These are phyloP conservation scores for Drosophila subobscura DNA, from an alignment of 1,140 invertebrate genomes.

Conservation along the genomic window DNA sequence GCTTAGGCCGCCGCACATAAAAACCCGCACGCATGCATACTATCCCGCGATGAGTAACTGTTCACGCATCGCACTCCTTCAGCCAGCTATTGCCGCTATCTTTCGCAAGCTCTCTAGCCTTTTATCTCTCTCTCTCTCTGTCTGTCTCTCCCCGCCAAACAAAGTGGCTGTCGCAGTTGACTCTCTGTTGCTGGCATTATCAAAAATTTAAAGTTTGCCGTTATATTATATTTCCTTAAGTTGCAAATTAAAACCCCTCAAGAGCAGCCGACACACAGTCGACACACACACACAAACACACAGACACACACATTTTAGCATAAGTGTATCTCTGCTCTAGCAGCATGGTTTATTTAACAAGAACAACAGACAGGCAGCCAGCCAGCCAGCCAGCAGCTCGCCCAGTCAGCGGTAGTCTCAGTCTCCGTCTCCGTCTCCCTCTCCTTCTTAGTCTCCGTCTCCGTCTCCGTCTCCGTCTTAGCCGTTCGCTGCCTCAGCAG, in stretches of 20 bases:
- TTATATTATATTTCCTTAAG: constrained; percentile 71
- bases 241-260: constrained; percentile 72
- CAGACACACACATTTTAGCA: neutral
- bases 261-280: constrained; percentile 37
- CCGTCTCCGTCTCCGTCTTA: constrained; percentile 22
- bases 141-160: neutral
- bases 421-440: constrained; percentile 5
- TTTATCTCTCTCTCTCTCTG: neutral
- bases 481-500: constrained; percentile 5
- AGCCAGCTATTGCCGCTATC: too few relatives aligned
- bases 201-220: constrained; percentile 77
- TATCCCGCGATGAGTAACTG: too few relatives aligned
- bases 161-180: constrained; percentile 37
- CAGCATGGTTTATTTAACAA: constrained; percentile 77
- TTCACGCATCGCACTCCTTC: too few relatives aligned
- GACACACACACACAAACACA: neutral
- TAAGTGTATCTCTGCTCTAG: constrained; percentile 33
- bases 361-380: constrained; percentile 61
- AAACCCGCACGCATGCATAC: neutral
- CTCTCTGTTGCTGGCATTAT: constrained; percentile 62
- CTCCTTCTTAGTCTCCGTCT: constrained; percentile 11
- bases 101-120: neutral
- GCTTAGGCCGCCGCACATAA: too few relatives aligned
- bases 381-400: neutral
- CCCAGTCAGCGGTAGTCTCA: neutral